A percentile compares a stretch with the other conserved stretches of the same genome.
These are phyloP conservation scores for Melanotaenia boesemani DNA, from an alignment of 2,797 vertebrate species.

Conservation along the genomic window DNA sequence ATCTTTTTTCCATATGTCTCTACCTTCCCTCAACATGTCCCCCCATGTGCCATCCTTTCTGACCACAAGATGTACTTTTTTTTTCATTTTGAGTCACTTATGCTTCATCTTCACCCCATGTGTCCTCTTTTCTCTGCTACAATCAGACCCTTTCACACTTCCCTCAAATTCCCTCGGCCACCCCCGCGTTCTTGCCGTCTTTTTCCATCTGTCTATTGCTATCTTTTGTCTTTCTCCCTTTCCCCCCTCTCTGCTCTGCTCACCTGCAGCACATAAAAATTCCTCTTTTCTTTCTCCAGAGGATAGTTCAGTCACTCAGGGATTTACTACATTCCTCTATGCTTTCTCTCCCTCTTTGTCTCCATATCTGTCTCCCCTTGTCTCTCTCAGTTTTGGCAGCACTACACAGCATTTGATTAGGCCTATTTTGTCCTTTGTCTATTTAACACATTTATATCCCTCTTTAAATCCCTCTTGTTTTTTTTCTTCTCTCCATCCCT, in stretches of 20 bases:
- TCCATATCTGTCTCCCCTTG: slow-evolving; percentile 66
- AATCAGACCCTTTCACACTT: slow-evolving; percentile 77
- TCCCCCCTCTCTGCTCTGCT: slow-evolving; percentile 77
- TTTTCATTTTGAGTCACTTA: slow-evolving; percentile 66
- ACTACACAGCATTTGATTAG: slow-evolving; percentile 63
- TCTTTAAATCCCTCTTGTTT: slow-evolving; percentile 55
- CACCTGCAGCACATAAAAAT: slow-evolving; percentile 92
- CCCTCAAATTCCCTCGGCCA: slow-evolving; percentile 75
- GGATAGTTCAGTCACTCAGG: slow-evolving; percentile 81
- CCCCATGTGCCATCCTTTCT: slow-evolving; percentile 43
- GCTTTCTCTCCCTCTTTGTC: slow-evolving; percentile 69
- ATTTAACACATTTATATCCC: slow-evolving; percentile 75
- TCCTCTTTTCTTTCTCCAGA: slow-evolving; percentile 87
- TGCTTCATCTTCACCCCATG: slow-evolving; percentile 66
- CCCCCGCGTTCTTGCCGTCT: slow-evolving; percentile 72
- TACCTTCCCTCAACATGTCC: slow-evolving; percentile 29
- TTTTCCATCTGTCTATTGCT: slow-evolving; percentile 75
- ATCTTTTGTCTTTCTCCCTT: slow-evolving; percentile 52
- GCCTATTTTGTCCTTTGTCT: slow-evolving; percentile 68
- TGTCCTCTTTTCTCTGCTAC: slow-evolving; percentile 65
- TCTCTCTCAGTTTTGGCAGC: slow-evolving; percentile 70
- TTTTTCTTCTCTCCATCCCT: slow-evolving; percentile 61
- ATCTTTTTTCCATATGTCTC: slow-evolving; percentile 68
- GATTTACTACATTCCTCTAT: slow-evolving; percentile 86
- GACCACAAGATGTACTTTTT: slow-evolving; percentile 48